A percentile compares a stretch with the other conserved stretches of the same genome.
Conservation (phyloP, 2,888 invertebrate genomes). For the Xiphydria camelus region DNA sequence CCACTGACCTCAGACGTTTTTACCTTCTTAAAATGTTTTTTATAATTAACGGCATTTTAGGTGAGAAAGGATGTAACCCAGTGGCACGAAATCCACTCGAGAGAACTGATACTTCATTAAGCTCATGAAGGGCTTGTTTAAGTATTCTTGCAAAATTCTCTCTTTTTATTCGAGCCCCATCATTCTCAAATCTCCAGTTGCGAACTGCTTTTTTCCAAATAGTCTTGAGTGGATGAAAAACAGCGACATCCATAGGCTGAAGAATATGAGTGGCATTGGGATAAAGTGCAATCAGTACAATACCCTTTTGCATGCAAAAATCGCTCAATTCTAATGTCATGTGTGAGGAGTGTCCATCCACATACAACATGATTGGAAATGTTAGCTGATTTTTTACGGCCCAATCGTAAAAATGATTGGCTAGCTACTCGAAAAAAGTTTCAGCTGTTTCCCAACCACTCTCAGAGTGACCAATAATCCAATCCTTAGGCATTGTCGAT, state of each 20-base stretch:
- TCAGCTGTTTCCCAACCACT: conserved; percentile 30
- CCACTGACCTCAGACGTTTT: too few relatives aligned
- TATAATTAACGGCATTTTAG: conserved; percentile 16
- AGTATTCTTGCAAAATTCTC: conserved; percentile 16
- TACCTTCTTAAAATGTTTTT: not conserved
- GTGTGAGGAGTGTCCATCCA: conserved; percentile 26
- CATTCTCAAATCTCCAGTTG: conserved; percentile 19
- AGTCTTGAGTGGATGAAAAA: conserved; percentile 25
- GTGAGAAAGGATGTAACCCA: conserved; percentile 22
- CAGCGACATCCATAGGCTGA: conserved; percentile 23
- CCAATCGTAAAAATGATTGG: conserved; percentile 24
- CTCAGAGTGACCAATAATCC: conserved; percentile 21
- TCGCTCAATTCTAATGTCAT: conserved; percentile 17
- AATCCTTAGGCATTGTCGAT: conserved; percentile 18
- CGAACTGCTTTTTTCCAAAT: conserved; percentile 22
- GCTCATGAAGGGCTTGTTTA: conserved; percentile 11
- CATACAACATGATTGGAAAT: conserved; percentile 21
- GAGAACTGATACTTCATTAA: conserved; percentile 7
- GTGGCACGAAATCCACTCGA: conserved; percentile 15
- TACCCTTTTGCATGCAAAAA: conserved; percentile 18
- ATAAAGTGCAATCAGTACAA: conserved; percentile 22
- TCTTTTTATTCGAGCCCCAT: conserved; percentile 12
- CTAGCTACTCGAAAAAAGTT: conserved; percentile 26
- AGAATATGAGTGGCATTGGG: conserved; percentile 26
- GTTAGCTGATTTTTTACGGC: conserved; percentile 11